phyloP scores from a whole-genome alignment of 2,113 vertebrate genomes.

The Vulpes lagopus region DNA sequence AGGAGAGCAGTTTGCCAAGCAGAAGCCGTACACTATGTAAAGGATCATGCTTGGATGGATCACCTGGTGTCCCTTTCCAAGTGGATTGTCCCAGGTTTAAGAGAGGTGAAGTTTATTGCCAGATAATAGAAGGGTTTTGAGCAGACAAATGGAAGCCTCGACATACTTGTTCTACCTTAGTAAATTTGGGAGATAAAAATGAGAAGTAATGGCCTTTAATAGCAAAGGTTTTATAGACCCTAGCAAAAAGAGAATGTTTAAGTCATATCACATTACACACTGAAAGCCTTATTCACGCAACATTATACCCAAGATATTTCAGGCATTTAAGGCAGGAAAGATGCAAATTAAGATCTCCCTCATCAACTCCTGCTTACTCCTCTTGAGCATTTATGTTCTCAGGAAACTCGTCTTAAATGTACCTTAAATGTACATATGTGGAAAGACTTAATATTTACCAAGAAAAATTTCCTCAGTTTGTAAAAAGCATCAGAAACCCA shows the following conservation, averaged over 20 bases:
- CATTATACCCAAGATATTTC: conserved; percentile 59
- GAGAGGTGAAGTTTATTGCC: neutral
- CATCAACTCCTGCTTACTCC: conserved; percentile 23
- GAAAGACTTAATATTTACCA: conserved; percentile 50
- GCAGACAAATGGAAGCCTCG: neutral
- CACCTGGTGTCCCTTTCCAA: neutral
- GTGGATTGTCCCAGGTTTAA: neutral
- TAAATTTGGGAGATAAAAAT: conserved; percentile 45
- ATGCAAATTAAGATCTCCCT: conserved; percentile 58
- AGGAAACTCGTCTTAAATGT: conserved; percentile 55
- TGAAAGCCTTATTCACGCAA: conserved; percentile 45
- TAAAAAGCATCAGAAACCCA: neutral
- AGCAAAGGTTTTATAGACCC: conserved; percentile 52
- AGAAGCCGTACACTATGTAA: neutral
- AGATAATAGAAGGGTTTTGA: conserved; percentile 2
- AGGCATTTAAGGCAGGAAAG: conserved; percentile 50
- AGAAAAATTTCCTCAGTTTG: conserved; percentile 44
- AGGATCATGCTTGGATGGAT: neutral
- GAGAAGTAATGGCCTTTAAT: conserved; percentile 53
- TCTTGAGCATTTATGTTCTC: conserved; percentile 33
- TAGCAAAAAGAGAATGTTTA: conserved; percentile 60
- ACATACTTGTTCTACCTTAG: conserved; percentile 9
- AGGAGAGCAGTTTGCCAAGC: neutral
- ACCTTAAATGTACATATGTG: conserved; percentile 44
- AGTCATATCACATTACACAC: conserved; percentile 63